Base-by-base conservation (phyloP, 1,140 invertebrate species). In the Drosophila eugracilis region DNA sequence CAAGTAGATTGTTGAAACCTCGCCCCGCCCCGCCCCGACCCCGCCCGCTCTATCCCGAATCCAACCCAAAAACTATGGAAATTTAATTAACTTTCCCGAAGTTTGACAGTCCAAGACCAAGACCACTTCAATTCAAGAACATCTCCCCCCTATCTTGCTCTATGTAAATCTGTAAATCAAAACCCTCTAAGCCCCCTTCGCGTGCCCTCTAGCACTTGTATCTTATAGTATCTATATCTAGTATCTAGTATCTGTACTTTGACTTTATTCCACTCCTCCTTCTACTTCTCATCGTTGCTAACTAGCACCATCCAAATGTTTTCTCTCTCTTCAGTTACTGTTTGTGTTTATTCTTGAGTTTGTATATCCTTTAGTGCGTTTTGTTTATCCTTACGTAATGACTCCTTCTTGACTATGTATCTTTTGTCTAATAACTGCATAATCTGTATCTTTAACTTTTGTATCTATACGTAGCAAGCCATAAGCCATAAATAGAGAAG, bases 51-150 rank as follows among this genome's bases (percentile, higher is more conserved):
- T 21, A 50, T 30, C 44, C 72, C 41, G 24, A 50, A 47, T 17
- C 24, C n/a, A n/a, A n/a, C 36, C 32, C 37, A 5, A 10, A 36
- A 50, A 36, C 57, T 48, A 48, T 47, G 42, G 50, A 76, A 85
- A 89, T 88, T 88, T 89, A 60, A 88, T 89, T 88, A 88, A 88
- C 83, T 88, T 88, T 88, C 84, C 83, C 83, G 83, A 79, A 85
- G 75, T 84, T 84, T 78, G 70, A 84, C 49, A 62, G 52, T 73
- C 41, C 66, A 77, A 73, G 71, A 60, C 42, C 54, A 47, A 71
- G 47, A 67, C 62, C 69, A 72, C 67, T 49, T 72, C 69, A 71
- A 59, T 59, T 42, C 66, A 67, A 66, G 21, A 39, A 52, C 48
- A 36, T 70, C 21, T 62, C 10, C 24, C 41, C 39, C n/a, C 48